phyloP scores from a whole-genome alignment of 2,797 vertebrate genomes.

The Australoheros facetus region DNA sequence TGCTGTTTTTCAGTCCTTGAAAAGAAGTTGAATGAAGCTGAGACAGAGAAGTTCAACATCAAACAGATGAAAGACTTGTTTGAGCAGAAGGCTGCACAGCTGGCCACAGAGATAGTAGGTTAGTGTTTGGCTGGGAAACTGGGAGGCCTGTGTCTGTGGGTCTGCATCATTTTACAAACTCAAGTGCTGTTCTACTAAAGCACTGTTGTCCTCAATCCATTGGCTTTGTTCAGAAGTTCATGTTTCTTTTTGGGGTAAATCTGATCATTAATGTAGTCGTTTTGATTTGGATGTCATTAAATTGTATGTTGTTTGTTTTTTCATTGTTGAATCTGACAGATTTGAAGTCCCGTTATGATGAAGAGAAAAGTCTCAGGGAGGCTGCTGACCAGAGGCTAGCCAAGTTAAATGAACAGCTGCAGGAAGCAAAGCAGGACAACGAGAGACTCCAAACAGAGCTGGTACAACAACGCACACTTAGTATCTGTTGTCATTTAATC shows the following conservation, averaged over 20 bases:
- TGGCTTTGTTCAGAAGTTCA: not conserved
- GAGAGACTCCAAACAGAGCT: slow-evolving; percentile 91
- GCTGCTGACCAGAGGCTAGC: slow-evolving; percentile 85
- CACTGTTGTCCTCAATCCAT: slow-evolving; percentile 4
- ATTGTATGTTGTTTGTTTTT: not conserved
- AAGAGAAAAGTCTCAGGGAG: slow-evolving; percentile 91
- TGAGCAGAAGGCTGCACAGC: slow-evolving; percentile 98
- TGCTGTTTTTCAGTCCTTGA: slow-evolving; percentile 78
- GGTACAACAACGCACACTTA: slow-evolving; percentile 76
- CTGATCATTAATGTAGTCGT: not conserved
- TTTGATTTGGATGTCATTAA: not conserved
- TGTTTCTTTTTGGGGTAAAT: not conserved
- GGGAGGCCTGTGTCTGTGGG: slow-evolving; percentile 17
- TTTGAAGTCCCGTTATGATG: slow-evolving; percentile 94
- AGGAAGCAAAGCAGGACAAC: slow-evolving; percentile 83
- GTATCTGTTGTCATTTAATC: not conserved
- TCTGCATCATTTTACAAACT: slow-evolving; percentile 10
- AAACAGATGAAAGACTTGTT: slow-evolving; percentile 99
- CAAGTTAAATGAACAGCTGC: slow-evolving; percentile 86
- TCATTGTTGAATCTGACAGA: slow-evolving; percentile 76
- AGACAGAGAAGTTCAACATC: slow-evolving; percentile 97
- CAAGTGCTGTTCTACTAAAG: slow-evolving; percentile 14
- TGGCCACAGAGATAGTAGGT: slow-evolving; percentile 98
- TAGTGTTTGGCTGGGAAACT: slow-evolving; percentile 66
- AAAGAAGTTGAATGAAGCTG: slow-evolving; percentile 90